phyloP scores from a whole-genome alignment of 2,888 invertebrate species.

The Camptogramma bilineatum region DNA sequence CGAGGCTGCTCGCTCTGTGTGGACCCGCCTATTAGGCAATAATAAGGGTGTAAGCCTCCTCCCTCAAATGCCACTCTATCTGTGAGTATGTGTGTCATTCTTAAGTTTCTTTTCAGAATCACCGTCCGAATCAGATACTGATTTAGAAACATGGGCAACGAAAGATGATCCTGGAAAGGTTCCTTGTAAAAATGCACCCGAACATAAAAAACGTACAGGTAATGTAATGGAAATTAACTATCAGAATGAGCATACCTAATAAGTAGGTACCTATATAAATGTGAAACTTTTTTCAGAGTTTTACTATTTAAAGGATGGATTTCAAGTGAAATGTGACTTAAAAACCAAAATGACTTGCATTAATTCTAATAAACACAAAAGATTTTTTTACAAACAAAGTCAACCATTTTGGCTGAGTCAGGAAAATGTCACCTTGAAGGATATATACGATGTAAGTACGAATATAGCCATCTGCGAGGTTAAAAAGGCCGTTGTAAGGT shows the following conservation, averaged over 20 bases:
- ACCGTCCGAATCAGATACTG: not conserved
- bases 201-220: not conserved
- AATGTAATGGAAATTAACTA: no score
- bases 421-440: not conserved
- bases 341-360: slow-evolving; percentile 12
- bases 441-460: slow-evolving; percentile 25
- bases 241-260: no score
- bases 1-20: no score
- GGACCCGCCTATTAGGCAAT: no score
- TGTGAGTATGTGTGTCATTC: no score
- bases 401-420: slow-evolving; percentile 26
- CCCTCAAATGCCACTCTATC: no score
- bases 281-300: slow-evolving; percentile 5
- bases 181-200: not conserved
- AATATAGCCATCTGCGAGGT: no score
- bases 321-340: slow-evolving; percentile 6
- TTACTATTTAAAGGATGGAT: not conserved
- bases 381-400: not conserved
- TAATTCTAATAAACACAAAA: not conserved
- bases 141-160: not conserved
- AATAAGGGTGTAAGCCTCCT: no score
- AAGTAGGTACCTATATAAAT: no score
- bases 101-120: not conserved
- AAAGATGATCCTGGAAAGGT: not conserved
- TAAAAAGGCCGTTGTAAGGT: no score